These are phyloP conservation scores for Palaemon carinicauda DNA, from an alignment of 1,140 invertebrate species.

Conservation along the genomic window DNA sequence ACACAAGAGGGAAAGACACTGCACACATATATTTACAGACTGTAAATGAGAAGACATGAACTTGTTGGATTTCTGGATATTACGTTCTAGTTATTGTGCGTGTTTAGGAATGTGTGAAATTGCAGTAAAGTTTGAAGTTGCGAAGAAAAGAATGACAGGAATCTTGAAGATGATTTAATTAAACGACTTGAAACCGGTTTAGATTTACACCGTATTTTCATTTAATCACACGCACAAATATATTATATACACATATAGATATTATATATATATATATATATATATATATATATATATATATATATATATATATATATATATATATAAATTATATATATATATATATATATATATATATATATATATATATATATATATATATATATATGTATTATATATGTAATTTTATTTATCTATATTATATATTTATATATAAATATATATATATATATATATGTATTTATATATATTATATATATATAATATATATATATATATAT, in stretches of 20 bases:
- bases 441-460: background rate
- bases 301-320: background rate
- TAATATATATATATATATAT: conserved; percentile 1
- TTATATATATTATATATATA: background rate
- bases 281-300: background rate
- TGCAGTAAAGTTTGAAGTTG: too few relatives aligned
- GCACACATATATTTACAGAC: background rate
- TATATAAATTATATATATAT: background rate
- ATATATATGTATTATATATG: background rate
- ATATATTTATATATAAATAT: background rate
- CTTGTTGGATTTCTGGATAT: background rate
- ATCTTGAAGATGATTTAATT: too few relatives aligned
- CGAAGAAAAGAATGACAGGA: too few relatives aligned
- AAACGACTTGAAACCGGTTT: too few relatives aligned
- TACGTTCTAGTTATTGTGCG: too few relatives aligned
- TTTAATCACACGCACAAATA: background rate
- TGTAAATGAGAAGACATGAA: background rate
- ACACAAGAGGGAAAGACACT: too few relatives aligned
- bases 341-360: background rate
- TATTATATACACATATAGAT: background rate
- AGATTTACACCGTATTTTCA: too few relatives aligned
- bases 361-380: background rate
- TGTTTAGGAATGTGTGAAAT: too few relatives aligned
- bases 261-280: background rate
- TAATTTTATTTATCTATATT: background rate